phyloP scores from a whole-genome alignment of 1,140 invertebrate species.

The Scaptomyza pallida region DNA sequence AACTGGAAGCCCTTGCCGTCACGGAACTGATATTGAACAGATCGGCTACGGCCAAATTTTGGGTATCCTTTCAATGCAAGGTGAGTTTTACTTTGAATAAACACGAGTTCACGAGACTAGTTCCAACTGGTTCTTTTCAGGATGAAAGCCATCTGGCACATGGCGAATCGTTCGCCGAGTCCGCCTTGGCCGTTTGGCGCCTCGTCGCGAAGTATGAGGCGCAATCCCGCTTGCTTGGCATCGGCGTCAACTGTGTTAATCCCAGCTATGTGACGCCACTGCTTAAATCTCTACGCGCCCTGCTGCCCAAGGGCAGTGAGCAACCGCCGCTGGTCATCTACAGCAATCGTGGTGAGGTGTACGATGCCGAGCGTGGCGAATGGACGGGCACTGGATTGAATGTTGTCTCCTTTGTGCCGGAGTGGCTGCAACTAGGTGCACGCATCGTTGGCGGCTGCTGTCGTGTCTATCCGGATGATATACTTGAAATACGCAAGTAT shows the following conservation, averaged over 20 bases:
- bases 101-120: background rate
- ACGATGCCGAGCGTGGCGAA: constrained; percentile 84
- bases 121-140: constrained; percentile 67
- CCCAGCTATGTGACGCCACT: constrained; percentile 86
- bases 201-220: constrained; percentile 86
- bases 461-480: constrained; percentile 88
- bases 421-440: constrained; percentile 89
- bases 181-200: constrained; percentile 81
- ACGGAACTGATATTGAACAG: constrained; percentile 89
- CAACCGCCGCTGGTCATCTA: constrained; percentile 87
- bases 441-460: constrained; percentile 92
- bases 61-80: constrained; percentile 87
- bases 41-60: constrained; percentile 89
- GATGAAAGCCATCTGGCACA: constrained; percentile 88
- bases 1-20: constrained; percentile 91
- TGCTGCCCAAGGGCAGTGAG: constrained; percentile 13
- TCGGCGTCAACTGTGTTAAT: constrained; percentile 94
- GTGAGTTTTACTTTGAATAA: constrained; percentile 35
- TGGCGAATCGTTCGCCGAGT: constrained; percentile 89
- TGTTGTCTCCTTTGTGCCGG: constrained; percentile 86
- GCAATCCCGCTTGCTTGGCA: constrained; percentile 87
- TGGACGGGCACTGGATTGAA: constrained; percentile 86
- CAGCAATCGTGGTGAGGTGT: constrained; percentile 89
- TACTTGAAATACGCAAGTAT: constrained; percentile 85
- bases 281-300: constrained; percentile 84